A percentile compares a stretch with the other conserved stretches of the same genome.
phyloP scores from a whole-genome alignment of 2,113 vertebrate genomes.

The Redunca redunca region DNA sequence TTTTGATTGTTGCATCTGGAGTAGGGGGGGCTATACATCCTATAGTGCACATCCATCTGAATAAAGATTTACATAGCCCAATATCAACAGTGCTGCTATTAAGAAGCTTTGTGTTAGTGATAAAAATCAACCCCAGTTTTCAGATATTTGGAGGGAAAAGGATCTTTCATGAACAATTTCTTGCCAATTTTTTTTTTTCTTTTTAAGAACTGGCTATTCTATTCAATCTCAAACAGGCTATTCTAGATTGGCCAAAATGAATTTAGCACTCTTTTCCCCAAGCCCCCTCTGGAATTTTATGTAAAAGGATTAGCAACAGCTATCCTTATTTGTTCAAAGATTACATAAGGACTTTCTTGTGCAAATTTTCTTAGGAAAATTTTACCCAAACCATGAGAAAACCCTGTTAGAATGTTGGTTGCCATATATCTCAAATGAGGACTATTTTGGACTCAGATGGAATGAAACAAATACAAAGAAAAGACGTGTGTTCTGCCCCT shows the following conservation, averaged over 20 bases:
- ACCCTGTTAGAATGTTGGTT: background rate
- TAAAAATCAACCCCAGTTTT: background rate
- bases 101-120: background rate
- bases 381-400: background rate
- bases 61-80: background rate
- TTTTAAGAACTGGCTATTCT: background rate
- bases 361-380: background rate
- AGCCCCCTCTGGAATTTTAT: background rate
- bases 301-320: background rate
- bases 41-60: background rate
- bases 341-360: background rate
- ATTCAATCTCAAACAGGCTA: background rate
- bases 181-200: background rate
- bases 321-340: background rate
- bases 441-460: background rate
- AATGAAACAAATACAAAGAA: background rate
- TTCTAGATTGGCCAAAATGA: background rate
- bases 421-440: background rate
- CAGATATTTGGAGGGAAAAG: background rate
- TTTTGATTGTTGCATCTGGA: background rate
- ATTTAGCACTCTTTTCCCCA: background rate
- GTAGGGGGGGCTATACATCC: background rate
- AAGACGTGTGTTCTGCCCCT: background rate
- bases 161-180: background rate
- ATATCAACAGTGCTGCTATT: background rate